Evolutionary conservation across 2,797 vertebrate species (phyloP).

Genomic region (Poeciliopsis paucimaculata): DNA sequence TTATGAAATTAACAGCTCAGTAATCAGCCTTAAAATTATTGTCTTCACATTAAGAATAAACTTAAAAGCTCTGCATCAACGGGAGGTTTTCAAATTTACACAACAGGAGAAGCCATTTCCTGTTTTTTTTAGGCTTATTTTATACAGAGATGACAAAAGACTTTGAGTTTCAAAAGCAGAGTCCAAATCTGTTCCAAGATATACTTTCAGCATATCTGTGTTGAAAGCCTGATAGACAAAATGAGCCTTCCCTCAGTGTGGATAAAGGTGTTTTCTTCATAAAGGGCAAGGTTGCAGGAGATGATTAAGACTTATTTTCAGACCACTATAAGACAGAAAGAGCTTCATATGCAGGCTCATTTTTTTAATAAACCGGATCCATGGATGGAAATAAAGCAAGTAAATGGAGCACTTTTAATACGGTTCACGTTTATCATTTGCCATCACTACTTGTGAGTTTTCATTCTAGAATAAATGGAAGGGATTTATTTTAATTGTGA

Average conservation of each 20-base stretch:
- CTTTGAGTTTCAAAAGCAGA: neutral
- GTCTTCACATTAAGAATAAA: neutral
- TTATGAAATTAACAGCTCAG: neutral
- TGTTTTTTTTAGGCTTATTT: neutral
- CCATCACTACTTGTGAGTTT: neutral
- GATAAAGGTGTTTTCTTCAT: neutral
- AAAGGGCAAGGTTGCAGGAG: neutral
- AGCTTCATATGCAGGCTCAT: neutral
- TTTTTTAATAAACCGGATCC: neutral
- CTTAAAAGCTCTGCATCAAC: neutral
- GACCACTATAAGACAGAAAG: neutral
- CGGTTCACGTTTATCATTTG: neutral
- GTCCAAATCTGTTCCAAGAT: constrained; percentile 3
- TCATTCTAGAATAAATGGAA: neutral
- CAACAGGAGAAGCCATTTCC: neutral
- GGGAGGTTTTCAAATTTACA: neutral
- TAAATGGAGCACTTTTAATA: neutral
- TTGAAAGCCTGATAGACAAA: neutral
- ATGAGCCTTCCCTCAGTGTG: neutral
- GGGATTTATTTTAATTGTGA: neutral
- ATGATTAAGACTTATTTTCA: neutral
- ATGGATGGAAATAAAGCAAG: neutral
- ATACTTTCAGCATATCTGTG: neutral
- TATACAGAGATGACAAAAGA: neutral
- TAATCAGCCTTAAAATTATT: neutral